Percentiles rank a stretch among this genome's conserved stretches.
Evolutionary conservation across 2,113 vertebrate genomes (phyloP).

Genomic region (Tamias sibiricus): DNA sequence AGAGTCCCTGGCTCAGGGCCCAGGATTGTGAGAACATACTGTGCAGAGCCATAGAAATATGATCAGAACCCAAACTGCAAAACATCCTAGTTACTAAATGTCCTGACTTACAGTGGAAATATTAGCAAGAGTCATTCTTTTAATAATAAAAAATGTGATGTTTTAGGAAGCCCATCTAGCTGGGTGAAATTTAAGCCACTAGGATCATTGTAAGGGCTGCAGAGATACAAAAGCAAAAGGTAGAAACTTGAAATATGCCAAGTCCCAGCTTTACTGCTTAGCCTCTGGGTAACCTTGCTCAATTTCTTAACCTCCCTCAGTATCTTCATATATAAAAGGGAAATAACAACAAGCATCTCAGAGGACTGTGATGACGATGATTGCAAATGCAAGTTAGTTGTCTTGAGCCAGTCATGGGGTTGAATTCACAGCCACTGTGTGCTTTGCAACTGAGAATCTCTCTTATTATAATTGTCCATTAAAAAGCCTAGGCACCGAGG

Average conservation of each 20-base stretch:
- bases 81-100: conserved; percentile 43
- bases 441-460: not conserved
- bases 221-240: not conserved
- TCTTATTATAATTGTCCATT: not conserved
- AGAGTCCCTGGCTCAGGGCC: conserved; percentile 50
- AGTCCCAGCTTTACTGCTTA: not conserved
- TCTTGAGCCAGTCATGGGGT: not conserved
- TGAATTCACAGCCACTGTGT: not conserved
- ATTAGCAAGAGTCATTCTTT: conserved; percentile 21
- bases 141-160: conserved; percentile 24
- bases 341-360: not conserved
- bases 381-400: not conserved
- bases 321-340: not conserved
- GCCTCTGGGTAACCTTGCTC: not conserved
- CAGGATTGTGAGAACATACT: conserved; percentile 56
- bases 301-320: not conserved
- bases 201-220: not conserved
- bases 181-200: not conserved
- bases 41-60: conserved; percentile 40
- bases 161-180: not conserved
- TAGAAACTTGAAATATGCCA: not conserved
- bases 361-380: not conserved
- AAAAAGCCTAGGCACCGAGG: not conserved
- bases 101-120: conserved; percentile 38
- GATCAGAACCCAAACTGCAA: conserved; percentile 41